Conservation (phyloP, 2,888 invertebrate species). For the Limenitis camilla region DNA sequence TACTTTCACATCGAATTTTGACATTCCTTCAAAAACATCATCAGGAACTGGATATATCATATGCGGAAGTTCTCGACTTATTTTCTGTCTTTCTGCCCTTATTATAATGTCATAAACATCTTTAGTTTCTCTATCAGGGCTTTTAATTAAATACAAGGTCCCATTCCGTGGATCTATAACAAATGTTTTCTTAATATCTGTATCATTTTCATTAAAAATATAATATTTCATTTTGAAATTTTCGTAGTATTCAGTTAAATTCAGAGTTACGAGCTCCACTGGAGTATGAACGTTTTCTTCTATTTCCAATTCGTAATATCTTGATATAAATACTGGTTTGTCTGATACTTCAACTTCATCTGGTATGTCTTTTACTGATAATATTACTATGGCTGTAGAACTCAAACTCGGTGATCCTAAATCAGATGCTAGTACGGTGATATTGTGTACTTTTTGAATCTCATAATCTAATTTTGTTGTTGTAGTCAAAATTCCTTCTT, state of each 20-base stretch:
- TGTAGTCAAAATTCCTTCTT: conserved; percentile 87
- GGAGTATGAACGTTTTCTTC: conserved; percentile 87
- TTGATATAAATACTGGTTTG: conserved; percentile 75
- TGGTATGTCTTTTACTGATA: conserved; percentile 79
- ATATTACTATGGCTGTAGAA: conserved; percentile 82
- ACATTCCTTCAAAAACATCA: conserved; percentile 81
- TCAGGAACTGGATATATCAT: conserved; percentile 85
- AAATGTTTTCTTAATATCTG: conserved; percentile 77
- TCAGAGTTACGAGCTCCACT: conserved; percentile 82
- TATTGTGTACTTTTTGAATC: conserved; percentile 78
- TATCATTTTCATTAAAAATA: conserved; percentile 76
- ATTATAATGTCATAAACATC: conserved; percentile 77
- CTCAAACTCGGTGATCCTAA: conserved; percentile 88
- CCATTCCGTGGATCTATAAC: conserved; percentile 85
- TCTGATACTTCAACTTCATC: conserved; percentile 70
- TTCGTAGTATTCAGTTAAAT: conserved; percentile 80
- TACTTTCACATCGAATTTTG: conserved; percentile 85
- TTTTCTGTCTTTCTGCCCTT: conserved; percentile 71
- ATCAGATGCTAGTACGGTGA: conserved; percentile 88
- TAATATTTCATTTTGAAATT: conserved; percentile 79
- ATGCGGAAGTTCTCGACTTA: conserved; percentile 80
- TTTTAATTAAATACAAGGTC: conserved; percentile 80
- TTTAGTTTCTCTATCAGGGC: conserved; percentile 83
- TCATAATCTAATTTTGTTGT: conserved; percentile 83
- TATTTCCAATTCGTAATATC: conserved; percentile 87